Percentiles rank a stretch among this genome's conserved stretches.
Evolutionary conservation across 2,888 invertebrate species (phyloP).

Genomic region (Apomyelois bistriatella): DNA sequence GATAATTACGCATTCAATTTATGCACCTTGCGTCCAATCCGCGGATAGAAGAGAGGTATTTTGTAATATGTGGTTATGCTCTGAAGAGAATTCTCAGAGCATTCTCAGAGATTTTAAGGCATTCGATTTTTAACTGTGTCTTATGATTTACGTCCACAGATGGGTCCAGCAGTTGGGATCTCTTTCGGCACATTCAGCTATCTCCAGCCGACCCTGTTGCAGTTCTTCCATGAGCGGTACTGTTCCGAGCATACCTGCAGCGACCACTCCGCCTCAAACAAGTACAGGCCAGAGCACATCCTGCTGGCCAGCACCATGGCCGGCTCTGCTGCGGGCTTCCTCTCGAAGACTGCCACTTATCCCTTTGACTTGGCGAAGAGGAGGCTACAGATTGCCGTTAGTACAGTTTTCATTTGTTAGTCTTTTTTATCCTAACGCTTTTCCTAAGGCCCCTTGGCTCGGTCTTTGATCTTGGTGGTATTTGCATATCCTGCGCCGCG

Average conservation of each 20-base stretch:
- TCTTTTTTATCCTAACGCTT: no score
- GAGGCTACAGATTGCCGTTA: conserved; percentile 89
- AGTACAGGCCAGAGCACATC: conserved; percentile 37
- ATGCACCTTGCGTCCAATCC: no score
- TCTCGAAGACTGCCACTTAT: conserved; percentile 89
- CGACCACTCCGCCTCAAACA: conserved; percentile 20
- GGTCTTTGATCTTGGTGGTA: no score
- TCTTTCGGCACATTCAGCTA: conserved; percentile 56
- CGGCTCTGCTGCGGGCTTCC: conserved; percentile 86
- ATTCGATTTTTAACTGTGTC: no score
- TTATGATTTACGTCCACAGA: conserved; percentile 31
- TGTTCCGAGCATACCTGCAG: conserved; percentile 24
- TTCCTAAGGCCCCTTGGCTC: no score
- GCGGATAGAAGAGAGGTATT: no score
- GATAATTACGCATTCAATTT: no score
- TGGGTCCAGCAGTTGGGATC: conserved; percentile 62
- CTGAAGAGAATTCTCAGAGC: no score
- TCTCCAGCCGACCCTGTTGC: conserved; percentile 43
- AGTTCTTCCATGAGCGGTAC: conserved; percentile 19
- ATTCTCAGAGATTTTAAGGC: no score
- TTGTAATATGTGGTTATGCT: no score
- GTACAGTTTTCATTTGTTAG: conserved; percentile 20
- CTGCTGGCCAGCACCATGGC: conserved; percentile 69
- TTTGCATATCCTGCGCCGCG: no score
- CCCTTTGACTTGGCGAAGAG: conserved; percentile 93